Conservation (phyloP, 2,797 vertebrate species). For the Columba guinea region DNA sequence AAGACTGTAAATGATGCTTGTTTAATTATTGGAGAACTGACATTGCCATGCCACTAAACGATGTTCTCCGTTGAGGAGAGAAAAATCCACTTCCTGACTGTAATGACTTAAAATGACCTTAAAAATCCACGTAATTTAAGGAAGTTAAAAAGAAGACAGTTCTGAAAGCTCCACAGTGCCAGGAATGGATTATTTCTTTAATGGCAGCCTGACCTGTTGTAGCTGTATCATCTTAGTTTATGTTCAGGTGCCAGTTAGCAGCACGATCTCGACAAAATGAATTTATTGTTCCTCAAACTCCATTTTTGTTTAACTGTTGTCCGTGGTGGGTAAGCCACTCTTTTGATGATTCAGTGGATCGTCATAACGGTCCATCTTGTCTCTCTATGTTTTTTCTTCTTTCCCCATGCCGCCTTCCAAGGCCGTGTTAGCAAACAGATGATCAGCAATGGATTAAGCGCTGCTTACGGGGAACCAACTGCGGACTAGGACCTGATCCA, state of each 20-base stretch:
- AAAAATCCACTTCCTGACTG: neutral
- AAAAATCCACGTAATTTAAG: neutral
- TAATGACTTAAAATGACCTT: neutral
- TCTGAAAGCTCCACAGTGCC: neutral
- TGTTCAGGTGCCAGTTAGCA: neutral
- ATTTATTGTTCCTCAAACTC: neutral
- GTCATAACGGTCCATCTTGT: neutral
- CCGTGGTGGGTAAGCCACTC: neutral
- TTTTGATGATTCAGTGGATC: neutral
- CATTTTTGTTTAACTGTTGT: neutral
- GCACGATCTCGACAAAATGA: neutral
- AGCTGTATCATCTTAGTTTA: neutral
- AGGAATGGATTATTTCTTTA: neutral
- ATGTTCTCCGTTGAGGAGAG: neutral
- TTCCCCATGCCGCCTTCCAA: neutral
- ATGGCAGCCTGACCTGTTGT: neutral
- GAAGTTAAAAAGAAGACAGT: neutral
- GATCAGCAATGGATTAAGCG: neutral
- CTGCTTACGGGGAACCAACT: neutral
- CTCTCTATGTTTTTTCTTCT: neutral
- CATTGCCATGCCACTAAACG: neutral
- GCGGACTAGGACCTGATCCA: constrained; percentile 31
- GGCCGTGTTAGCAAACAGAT: neutral
- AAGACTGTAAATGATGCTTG: neutral
- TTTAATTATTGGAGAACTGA: constrained; percentile 10